Evolutionary conservation across 1,140 invertebrate species (phyloP).

Genomic region (Paraescarpia echinospica): DNA sequence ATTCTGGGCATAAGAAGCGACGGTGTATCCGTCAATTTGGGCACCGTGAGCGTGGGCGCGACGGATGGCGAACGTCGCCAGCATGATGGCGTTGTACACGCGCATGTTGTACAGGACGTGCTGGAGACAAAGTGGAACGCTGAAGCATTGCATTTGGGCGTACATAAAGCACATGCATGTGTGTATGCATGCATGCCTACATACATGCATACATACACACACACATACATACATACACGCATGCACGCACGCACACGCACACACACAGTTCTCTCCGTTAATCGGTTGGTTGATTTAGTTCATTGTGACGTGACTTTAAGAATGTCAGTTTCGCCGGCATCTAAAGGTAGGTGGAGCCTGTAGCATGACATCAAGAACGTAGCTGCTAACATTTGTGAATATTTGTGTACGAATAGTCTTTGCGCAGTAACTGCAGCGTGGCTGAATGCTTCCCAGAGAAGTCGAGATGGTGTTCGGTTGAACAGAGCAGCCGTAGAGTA

Average conservation of each 20-base stretch:
- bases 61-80: neutral
- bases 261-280: too few species aligned
- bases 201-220: neutral
- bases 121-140: neutral
- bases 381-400: too few species aligned
- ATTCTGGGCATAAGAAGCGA: neutral
- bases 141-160: neutral
- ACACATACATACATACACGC: neutral
- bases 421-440: too few species aligned
- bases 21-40: neutral
- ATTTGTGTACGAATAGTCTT: too few species aligned
- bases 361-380: too few species aligned
- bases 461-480: too few species aligned
- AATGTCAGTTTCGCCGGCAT: too few species aligned
- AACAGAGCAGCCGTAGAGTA: too few species aligned
- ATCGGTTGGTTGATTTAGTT: too few species aligned
- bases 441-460: too few species aligned
- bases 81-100: neutral
- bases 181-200: neutral
- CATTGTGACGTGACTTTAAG: too few species aligned
- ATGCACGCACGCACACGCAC: slow-evolving; percentile 15
- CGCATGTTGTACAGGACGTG: neutral
- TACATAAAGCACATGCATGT: neutral
- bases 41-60: neutral
- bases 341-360: too few species aligned